These are phyloP conservation scores for Epizoanthus illoricatus DNA, from an alignment of 92 coral and sea anemone species.

Conservation along the genomic window DNA sequence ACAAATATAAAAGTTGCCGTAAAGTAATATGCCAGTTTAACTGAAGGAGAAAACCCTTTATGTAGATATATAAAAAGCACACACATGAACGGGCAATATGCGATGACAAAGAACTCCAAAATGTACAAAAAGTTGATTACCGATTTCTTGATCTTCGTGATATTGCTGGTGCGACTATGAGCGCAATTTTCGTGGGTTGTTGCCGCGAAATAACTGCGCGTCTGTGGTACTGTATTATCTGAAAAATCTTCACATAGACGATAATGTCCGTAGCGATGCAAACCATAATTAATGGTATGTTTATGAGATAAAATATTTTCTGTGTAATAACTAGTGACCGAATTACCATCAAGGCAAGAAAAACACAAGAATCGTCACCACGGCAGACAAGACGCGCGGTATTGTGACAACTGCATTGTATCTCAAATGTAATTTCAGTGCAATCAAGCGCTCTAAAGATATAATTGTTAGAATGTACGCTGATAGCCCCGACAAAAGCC, in stretches of 20 bases:
- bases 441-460: conserved; percentile 44
- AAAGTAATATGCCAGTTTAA: conserved; percentile 32
- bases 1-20: conserved; percentile 39
- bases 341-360: conserved; percentile 1
- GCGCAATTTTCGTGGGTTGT: not conserved
- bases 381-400: conserved; percentile 17
- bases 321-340: conserved; percentile 28
- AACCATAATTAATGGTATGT: conserved; percentile 11
- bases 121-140: conserved; percentile 38
- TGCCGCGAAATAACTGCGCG: conserved; percentile 29
- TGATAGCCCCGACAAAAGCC: conserved; percentile 41
- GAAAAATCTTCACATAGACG: conserved; percentile 39
- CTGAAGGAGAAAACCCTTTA: conserved; percentile 26
- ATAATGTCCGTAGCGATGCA: conserved; percentile 8
- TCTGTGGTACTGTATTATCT: conserved; percentile 29
- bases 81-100: conserved; percentile 41
- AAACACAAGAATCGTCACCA: not conserved
- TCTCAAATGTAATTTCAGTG: conserved; percentile 38
- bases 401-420: conserved; percentile 42
- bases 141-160: conserved; percentile 34
- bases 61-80: conserved; percentile 26
- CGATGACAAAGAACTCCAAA: conserved; percentile 35
- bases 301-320: conserved; percentile 13
- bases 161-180: not conserved
- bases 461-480: conserved; percentile 29